Evolutionary conservation across 2,888 invertebrate genomes (phyloP).

Genomic region (Pollenia labialis): DNA sequence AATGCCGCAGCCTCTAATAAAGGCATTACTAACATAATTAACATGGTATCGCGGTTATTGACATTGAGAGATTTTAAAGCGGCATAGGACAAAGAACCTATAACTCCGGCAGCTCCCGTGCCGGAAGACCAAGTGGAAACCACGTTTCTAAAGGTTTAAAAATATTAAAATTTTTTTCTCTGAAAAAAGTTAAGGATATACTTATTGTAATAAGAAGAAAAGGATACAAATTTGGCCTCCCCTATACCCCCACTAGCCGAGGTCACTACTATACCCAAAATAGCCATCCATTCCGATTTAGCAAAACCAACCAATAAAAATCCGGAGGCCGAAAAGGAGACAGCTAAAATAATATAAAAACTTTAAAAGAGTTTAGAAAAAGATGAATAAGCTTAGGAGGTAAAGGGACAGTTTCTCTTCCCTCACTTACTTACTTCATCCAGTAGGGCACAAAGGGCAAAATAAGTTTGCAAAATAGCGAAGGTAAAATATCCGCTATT

Average conservation of each 20-base stretch:
- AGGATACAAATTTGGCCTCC: conserved; percentile 90
- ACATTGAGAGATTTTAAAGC: conserved; percentile 86
- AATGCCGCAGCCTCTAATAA: conserved; percentile 86
- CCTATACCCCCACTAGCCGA: conserved; percentile 91
- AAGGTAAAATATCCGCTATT: conserved; percentile 91
- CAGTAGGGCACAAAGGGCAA: conserved; percentile 89
- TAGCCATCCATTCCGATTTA: conserved; percentile 86
- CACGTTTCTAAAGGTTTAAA: conserved; percentile 86
- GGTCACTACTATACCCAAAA: conserved; percentile 89
- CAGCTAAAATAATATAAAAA: conserved; percentile 86
- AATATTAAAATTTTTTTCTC: background rate
- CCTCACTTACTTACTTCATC: conserved; percentile 85
- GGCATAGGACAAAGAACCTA: conserved; percentile 91
- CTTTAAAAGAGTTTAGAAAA: conserved; percentile 81
- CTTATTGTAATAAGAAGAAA: conserved; percentile 89
- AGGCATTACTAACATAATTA: conserved; percentile 90
- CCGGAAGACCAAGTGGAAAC: conserved; percentile 94
- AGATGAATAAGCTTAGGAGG: background rate
- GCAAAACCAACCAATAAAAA: conserved; percentile 89
- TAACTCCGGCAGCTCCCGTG: conserved; percentile 91
- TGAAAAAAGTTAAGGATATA: conserved; percentile 76
- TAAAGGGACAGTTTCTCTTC: background rate
- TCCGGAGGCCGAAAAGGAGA: conserved; percentile 86
- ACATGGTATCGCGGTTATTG: conserved; percentile 86
- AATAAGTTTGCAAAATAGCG: conserved; percentile 88